A percentile compares a stretch with the other conserved stretches of the same genome.
These are phyloP conservation scores for Tympanuchus pallidicinctus DNA, from an alignment of 2,113 vertebrate genomes.

Conservation along the genomic window DNA sequence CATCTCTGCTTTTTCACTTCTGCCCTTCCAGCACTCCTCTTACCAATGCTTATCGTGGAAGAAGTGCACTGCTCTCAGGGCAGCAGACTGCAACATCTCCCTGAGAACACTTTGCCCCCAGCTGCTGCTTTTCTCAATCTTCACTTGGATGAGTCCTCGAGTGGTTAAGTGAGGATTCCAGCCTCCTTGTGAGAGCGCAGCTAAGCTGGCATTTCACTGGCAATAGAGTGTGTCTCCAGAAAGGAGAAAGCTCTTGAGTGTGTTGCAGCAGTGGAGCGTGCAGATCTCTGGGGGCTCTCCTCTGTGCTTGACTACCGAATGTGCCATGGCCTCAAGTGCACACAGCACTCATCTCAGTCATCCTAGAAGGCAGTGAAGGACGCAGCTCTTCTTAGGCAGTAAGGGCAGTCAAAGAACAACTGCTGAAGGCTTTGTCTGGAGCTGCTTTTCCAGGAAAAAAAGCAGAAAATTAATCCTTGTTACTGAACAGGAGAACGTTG, in stretches of 20 bases:
- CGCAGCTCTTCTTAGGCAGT: background rate
- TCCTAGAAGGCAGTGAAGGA: background rate
- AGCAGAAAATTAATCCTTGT: background rate
- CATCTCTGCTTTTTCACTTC: background rate
- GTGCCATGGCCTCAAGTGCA: background rate
- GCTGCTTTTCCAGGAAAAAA: background rate
- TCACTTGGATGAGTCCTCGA: background rate
- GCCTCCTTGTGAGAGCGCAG: slow-evolving; percentile 6
- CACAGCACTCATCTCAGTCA: background rate
- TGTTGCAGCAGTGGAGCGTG: fast-evolving
- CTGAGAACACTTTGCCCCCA: background rate
- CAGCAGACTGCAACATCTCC: background rate
- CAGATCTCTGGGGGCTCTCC: background rate
- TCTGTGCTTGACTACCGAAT: background rate
- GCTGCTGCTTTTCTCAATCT: background rate
- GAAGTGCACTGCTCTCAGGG: background rate
- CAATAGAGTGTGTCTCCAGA: fast-evolving
- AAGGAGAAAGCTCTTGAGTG: background rate
- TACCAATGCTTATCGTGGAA: background rate
- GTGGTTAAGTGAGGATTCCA: slow-evolving; percentile 13
- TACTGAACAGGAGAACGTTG: background rate
- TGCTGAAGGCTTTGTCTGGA: background rate
- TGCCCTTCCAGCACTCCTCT: background rate
- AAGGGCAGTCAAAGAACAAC: background rate
- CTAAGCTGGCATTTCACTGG: background rate